Conservation (phyloP, 1,140 invertebrate genomes). For the Lethocerus indicus region DNA sequence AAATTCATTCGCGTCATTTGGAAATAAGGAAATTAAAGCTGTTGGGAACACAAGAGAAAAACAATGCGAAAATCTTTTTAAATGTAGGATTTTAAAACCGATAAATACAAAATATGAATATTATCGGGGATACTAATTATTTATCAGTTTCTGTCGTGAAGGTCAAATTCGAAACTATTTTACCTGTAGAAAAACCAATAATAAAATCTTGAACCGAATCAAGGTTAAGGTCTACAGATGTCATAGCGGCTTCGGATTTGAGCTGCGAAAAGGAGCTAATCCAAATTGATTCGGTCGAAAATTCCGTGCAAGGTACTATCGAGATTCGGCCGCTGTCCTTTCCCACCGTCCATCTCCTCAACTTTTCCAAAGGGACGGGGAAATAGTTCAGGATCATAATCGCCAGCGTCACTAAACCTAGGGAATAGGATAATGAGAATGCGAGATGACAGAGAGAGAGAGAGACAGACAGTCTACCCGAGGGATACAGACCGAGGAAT, state of each 20-base stretch:
- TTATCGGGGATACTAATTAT: no score
- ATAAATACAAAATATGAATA: no score
- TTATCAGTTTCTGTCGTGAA: no score
- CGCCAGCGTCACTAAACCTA: slow-evolving; percentile 39
- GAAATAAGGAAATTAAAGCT: no score
- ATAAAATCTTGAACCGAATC: slow-evolving; percentile 60
- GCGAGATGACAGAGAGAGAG: no score
- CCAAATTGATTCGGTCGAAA: slow-evolving; percentile 53
- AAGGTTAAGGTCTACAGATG: slow-evolving; percentile 51
- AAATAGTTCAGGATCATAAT: slow-evolving; percentile 48
- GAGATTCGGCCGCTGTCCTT: slow-evolving; percentile 16
- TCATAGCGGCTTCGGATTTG: slow-evolving; percentile 55
- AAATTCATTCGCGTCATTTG: no score
- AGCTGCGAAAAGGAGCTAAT: slow-evolving; percentile 50
- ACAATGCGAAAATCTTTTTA: no score
- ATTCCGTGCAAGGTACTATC: slow-evolving; percentile 45
- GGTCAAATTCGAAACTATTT: no score
- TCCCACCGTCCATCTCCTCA: slow-evolving; percentile 32
- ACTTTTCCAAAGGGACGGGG: slow-evolving; percentile 35
- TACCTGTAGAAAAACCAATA: slow-evolving; percentile 65
- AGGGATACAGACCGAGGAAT: no score
- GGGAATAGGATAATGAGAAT: slow-evolving; percentile 15
- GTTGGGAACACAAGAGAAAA: no score
- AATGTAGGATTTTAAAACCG: no score
- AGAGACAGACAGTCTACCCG: no score